Base-by-base conservation (phyloP, 2,888 invertebrate species). In the Eristalis pertinax region DNA sequence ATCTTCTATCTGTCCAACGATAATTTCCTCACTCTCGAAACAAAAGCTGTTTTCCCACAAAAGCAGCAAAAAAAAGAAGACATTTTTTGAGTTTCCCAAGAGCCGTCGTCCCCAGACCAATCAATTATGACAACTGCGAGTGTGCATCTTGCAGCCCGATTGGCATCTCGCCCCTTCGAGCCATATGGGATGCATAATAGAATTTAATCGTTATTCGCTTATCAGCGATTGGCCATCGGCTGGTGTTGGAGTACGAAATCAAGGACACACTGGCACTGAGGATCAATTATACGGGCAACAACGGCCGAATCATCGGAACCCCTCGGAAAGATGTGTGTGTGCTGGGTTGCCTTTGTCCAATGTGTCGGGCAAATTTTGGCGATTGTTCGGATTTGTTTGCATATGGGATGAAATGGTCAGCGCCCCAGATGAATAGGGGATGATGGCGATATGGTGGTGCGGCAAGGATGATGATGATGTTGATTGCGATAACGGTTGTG, bases 291-390 rank as follows among this genome's bases (percentile, higher is more conserved):
- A 73, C 73, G 73, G 73, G 73, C 63, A 63, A 43, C 65, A 63
- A 43, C 65, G 60, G 60, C 11, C 24, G 60, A 15, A 26, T 50
- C 19, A 19, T 50, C 8, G 50, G 50, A 50, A 50, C 50, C 50
- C 50, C 50, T 50, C 19, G 50, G 8, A 8, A 62, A 35, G 29
- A 38, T 62, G 32, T 32, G 4, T 32, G 8, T 75, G 41, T 60
- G 15, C 26, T 24, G 24, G 43, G 63, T 15, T 63, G 22, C 63
- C 63, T 75, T 74, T 43, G 68, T 69, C 32, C 24, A 76, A 76
- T 82, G 81, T 82, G 75, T 82, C 65, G 64, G 70, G 81, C 81
- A 82, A 82, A 82, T 82, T 82, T 76, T 62, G 35, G 13, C 74
- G 58, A 73, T 76, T 69, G 82, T 72, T 38, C 38, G 81, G 19